phyloP scores from a whole-genome alignment of 2,888 invertebrate species.

The Lasioglossum zephyrum region DNA sequence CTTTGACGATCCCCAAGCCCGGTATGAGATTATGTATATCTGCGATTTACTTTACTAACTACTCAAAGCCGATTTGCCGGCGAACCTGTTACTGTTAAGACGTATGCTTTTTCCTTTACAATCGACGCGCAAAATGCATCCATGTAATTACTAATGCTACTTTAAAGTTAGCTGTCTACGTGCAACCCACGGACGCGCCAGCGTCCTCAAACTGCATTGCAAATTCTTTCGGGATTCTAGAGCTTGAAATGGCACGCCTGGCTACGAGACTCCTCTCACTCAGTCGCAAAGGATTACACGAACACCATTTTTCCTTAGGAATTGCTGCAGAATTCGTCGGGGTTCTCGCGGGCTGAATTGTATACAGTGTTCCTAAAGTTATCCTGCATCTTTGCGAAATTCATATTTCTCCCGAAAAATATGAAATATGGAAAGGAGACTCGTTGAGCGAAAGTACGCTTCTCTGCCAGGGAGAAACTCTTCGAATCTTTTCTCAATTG shows the following conservation, averaged over 20 bases:
- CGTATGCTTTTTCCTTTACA: constrained; percentile 35
- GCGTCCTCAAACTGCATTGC: constrained; percentile 8
- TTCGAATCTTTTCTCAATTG: background rate
- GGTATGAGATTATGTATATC: constrained; percentile 64
- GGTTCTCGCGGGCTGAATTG: constrained; percentile 3
- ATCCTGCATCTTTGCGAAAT: background rate
- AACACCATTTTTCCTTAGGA: background rate
- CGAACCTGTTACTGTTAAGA: constrained; percentile 33
- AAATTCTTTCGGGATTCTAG: constrained; percentile 34
- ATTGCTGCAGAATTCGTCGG: background rate
- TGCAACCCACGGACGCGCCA: constrained; percentile 15
- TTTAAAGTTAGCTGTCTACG: constrained; percentile 18
- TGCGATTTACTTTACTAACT: constrained; percentile 57
- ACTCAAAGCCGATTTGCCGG: constrained; percentile 61
- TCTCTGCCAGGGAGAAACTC: background rate
- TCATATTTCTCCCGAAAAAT: background rate
- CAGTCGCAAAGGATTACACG: background rate
- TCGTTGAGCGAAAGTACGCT: background rate
- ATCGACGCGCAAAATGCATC: constrained; percentile 36
- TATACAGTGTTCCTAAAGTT: background rate
- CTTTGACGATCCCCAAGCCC: constrained; percentile 56
- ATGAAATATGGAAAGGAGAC: background rate
- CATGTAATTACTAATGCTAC: constrained; percentile 40
- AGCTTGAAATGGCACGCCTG: background rate
- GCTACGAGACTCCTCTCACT: background rate